These are phyloP conservation scores for Asteroscopus sphinx DNA, from an alignment of 2,888 invertebrate genomes.

Conservation along the genomic window DNA sequence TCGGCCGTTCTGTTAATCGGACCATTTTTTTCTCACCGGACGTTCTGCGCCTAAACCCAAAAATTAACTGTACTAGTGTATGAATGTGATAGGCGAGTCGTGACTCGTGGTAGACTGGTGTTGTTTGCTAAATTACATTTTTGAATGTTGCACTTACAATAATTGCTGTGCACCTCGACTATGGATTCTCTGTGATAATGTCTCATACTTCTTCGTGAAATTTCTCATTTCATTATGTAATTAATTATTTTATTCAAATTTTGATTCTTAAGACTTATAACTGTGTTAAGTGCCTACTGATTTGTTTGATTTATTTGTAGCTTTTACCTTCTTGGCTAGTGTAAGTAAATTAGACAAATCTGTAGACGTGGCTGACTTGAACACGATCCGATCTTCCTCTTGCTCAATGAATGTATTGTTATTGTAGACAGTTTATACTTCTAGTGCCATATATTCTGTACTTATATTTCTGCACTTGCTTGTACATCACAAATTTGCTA, in stretches of 20 bases:
- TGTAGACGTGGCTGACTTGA: conserved; percentile 16
- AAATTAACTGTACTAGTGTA: conserved; percentile 71
- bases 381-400: conserved; percentile 53
- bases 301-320: conserved; percentile 21
- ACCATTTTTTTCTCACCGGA: too few relatives aligned
- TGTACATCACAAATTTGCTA: conserved; percentile 58
- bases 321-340: conserved; percentile 5
- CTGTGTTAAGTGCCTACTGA: conserved; percentile 17
- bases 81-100: conserved; percentile 73
- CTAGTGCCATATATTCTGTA: conserved; percentile 82
- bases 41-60: too few relatives aligned
- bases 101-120: conserved; percentile 61
- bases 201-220: conserved; percentile 62
- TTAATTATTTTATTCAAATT: conserved; percentile 42
- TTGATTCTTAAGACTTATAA: conserved; percentile 28
- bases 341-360: conserved; percentile 33
- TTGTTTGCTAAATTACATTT: conserved; percentile 61
- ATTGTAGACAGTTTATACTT: conserved; percentile 62
- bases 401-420: conserved; percentile 67
- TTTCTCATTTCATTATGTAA: conserved; percentile 65
- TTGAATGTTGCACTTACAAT: conserved; percentile 69
- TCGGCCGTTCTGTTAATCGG: too few relatives aligned
- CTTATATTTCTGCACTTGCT: conserved; percentile 63
- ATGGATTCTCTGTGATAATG: conserved; percentile 79
- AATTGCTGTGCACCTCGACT: conserved; percentile 71